Base-by-base conservation (phyloP, 2,113 vertebrate species). In the Chroicocephalus ridibundus region DNA sequence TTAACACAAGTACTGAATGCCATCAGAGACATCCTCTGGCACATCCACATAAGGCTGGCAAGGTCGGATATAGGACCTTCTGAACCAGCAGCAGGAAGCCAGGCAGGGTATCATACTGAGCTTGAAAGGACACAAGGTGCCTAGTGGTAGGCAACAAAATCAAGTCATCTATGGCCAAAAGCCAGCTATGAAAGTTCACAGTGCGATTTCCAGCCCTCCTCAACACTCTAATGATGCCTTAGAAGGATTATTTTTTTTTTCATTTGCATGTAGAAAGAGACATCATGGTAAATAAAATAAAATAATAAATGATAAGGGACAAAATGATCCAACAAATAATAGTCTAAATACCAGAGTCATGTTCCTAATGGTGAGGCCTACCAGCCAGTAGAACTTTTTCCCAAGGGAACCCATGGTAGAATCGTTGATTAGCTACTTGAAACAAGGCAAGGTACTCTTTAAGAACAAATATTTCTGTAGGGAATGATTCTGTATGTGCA, bases 391-490 rank as follows among this genome's bases (percentile, higher is more conserved):
- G 40, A 89, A 86, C 6, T 42, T 46, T 71, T 93, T 83, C 61
- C 80, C 38, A 79, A 49, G 31, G 4, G 44, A 95, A 47, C 26
- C 89, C 15, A 64, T 36, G 7, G 46, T 57, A 94, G 71, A 64
- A 82, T 57, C 18, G 2, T 70, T 66, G 61, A 76, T 65, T 77
- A 68, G 32, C 52, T 72, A 82, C 44, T 92, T 81, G 90, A 94
- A 94, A 70, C 20, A 77, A 85, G 42, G 34, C 31, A 77, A 92
- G 92, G 49, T 88, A 86, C 40, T 78, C 46, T 79, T 79, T 60
- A 89, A 76, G 75, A 96, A 60, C 31, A 57, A 91, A 78, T 89
- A 93, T 92, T 95, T 83, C 80, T 91, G 19, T 65, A 74, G 64
- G 44, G 65, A 94, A 72, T 82, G 4, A 94, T 94, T 92, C 52